Percentiles rank a stretch among this genome's conserved stretches.
phyloP scores from a whole-genome alignment of 1,140 invertebrate species.

The Fragariocoptes setiger region DNA sequence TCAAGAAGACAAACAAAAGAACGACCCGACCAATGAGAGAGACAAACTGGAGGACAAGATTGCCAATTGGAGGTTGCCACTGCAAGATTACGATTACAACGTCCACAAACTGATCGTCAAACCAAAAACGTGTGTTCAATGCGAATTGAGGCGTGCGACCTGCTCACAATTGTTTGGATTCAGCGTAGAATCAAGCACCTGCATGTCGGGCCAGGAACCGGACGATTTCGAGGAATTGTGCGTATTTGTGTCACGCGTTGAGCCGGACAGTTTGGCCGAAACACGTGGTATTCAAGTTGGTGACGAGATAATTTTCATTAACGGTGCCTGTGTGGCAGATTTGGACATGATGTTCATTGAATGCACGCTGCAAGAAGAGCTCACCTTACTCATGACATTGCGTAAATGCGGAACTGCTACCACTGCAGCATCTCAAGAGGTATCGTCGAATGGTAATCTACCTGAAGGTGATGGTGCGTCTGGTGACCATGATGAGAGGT shows the following conservation, averaged over 20 bases:
- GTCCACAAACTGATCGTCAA: too few species aligned
- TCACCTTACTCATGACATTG: slow-evolving; percentile 67
- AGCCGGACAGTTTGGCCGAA: slow-evolving; percentile 54
- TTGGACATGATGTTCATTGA: slow-evolving; percentile 98
- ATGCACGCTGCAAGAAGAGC: slow-evolving; percentile 67
- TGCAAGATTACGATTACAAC: too few species aligned
- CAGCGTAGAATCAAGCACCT: slow-evolving; percentile 77
- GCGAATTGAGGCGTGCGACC: slow-evolving; percentile 48
- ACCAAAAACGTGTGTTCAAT: slow-evolving; percentile 87
- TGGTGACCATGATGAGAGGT: too few species aligned
- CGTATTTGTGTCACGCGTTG: slow-evolving; percentile 70
- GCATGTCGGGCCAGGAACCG: slow-evolving; percentile 36
- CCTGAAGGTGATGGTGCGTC: too few species aligned
- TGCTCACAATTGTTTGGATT: slow-evolving; percentile 89
- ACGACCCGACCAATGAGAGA: too few species aligned
- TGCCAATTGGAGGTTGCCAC: too few species aligned
- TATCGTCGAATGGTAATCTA: too few species aligned
- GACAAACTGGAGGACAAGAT: too few species aligned
- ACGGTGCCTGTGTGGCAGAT: slow-evolving; percentile 81
- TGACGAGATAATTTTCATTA: slow-evolving; percentile 94
- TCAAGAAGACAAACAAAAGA: too few species aligned
- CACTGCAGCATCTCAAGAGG: too few species aligned
- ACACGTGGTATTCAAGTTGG: slow-evolving; percentile 80
- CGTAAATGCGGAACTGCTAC: too few species aligned
- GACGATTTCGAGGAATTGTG: slow-evolving; percentile 81